Evolutionary conservation across 2,888 invertebrate species (phyloP), one percentile per base, ranked within the genome.

Genomic region (Megamerina dolium): DNA sequence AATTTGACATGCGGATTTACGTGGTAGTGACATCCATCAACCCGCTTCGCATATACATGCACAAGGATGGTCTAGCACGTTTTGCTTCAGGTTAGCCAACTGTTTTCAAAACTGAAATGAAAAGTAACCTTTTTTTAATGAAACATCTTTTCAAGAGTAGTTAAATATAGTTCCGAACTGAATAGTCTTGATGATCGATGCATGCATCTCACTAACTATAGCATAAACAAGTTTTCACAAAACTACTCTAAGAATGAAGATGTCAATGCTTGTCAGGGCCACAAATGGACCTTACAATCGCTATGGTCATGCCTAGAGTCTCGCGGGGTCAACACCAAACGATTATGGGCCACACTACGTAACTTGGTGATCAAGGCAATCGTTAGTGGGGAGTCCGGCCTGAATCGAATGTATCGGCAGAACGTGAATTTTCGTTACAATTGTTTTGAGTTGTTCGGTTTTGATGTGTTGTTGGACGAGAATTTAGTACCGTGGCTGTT

Each of bases 1-100:
- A 99, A 74, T 99, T 99, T 74, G 99, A 99, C 73, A 79, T 99
- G 63, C 79, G 99, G 5, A 74, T 99, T 21, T 99, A 99, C 71
- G 94, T 96, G 27, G 79, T 95, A 21, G 86, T 99, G 21, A 94
- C 97, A 2, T 93, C 91, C 30, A 85, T 96, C 54, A 88, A 96
- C 68, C 99, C 99, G 0, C 75, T 99, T 4, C 75, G 90, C 54
- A 83, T 97, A 57, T 99, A 95, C 70, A 74, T 99, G 57, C 95
- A 92, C 71, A 88, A 93, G 50, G 95, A 99, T 66, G 99, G 99
- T 1, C 76, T 99, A 29, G 97, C 89, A 0, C 77, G 97, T 58
- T 96, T 97, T 73, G 97, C 97, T 26, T 94, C 95, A 57, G 86
- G 87, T 80, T 74, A 78, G 68, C 64, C 16, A 17, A 5, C 3